Base-by-base conservation (phyloP, 2,797 vertebrate genomes). In the Poeciliopsis gracilis region DNA sequence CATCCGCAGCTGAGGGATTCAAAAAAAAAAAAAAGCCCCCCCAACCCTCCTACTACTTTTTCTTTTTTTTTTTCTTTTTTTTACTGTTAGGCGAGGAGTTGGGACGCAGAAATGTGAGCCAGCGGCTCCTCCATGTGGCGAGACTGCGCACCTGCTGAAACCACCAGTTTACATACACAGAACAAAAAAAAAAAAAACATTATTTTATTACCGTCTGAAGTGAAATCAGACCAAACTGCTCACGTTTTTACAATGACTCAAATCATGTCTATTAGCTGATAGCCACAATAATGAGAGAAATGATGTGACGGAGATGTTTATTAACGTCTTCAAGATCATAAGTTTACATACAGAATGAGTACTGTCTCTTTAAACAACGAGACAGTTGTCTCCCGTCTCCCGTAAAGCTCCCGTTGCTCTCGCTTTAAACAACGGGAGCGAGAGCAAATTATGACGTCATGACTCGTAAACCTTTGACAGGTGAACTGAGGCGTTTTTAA, bases 111-210 rank as follows among this genome's bases (percentile, higher is more conserved):
- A 88, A 59, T 63, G 89, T 88, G 87, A 78, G 85, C 82, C 90
- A 86, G 91, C 90, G 79, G 92, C 95, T 94, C 93, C 94, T 38
- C 94, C 93, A 89, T 25, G 94, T 82, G 94, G 92, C 36, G 0
- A 72, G 18, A 15, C 41, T 30, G 51, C 1, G 76, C 3, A 78
- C 20, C 5, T 12, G 57, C 20, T 33, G 7, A 8, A 18, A 33
- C 13, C 59, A 8, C 28, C 16, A 16, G 59, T 59, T 59, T 59
- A 59, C 57, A 59, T 59, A 30, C 28, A 33, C 30, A 30, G 11
- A 33, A 33, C 6, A 16, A 61, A 57, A 55, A 55, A 5, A 59
- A 59, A 12, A 28, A 59, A 28, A n/a, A 0, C 10, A 2, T 57
- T 57, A 12, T 57, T 57, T 28, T 28, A 3, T 57, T 12, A 15